A percentile compares a stretch with the other conserved stretches of the same genome.
Conservation (phyloP, 2,113 vertebrate genomes). For the Climacteris rufus region DNA sequence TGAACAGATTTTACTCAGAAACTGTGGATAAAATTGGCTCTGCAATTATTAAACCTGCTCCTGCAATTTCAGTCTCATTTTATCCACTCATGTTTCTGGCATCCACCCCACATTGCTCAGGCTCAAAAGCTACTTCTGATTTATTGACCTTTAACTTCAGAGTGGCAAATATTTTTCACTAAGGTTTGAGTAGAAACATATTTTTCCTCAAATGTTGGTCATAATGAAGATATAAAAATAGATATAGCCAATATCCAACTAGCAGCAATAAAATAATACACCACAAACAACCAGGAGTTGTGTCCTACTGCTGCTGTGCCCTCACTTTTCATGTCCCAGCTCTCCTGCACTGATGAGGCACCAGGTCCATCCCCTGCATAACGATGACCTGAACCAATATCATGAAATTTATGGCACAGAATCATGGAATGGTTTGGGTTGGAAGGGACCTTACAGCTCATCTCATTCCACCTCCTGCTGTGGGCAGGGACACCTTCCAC, state of each 20-base stretch:
- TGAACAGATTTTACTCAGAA: neutral
- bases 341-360: rapidly evolving
- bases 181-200: neutral
- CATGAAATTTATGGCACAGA: neutral
- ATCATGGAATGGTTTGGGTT: rapidly evolving
- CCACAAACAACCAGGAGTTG: neutral
- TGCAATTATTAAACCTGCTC: neutral
- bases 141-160: neutral
- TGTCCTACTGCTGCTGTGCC: neutral
- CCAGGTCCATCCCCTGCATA: rapidly evolving
- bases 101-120: neutral
- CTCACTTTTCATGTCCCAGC: rapidly evolving
- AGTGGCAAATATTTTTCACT: neutral
- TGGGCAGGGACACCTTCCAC: no score
- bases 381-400: neutral
- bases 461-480: no score
- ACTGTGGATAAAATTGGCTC: neutral
- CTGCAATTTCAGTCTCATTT: neutral
- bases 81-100: neutral
- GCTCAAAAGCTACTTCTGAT: neutral
- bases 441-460: neutral
- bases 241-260: neutral
- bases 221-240: neutral
- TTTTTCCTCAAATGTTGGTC: neutral
- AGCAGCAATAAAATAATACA: neutral